Base-by-base conservation (phyloP, 2,797 vertebrate species). In the Eptatretus atami region DNA sequence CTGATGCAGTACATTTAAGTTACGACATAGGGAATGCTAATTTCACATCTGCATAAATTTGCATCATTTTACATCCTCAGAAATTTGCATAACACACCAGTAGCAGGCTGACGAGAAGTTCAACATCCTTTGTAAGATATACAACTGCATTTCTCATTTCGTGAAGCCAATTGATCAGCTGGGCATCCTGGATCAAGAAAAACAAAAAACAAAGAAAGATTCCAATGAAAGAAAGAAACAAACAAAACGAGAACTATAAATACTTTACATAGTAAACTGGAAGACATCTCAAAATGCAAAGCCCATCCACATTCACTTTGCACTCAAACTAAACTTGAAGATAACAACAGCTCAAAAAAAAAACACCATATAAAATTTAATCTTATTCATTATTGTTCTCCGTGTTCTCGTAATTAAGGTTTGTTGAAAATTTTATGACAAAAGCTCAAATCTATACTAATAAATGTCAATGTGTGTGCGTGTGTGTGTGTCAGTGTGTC, bases 151-250 rank as follows among this genome's bases (percentile, higher is more conserved):
- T 70, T 11, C 86, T 76, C 64, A 95, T 82, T 65, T 96, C 88
- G 15, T 81, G 79, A 3, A 96, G 76, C 90, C 90, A 96, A 67
- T 72, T 90, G 70, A 93, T 78, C 68, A 96, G 81, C 74, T 96
- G 90, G 52, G 77, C 81, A 69, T 95, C 90, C 90, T 96, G 71
- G 66, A 67, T 72, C 66, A 14, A 68, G 65, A 63, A 10, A 73
- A 66, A 70, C 67, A 69, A 66, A 54, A 65, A 6, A 9, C 0
- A 66, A 12, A 65, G 65, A 65, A 52, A 31, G 13, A 60, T n/a
- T 24, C 15, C 24, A n/a, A 61, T n/a, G 10, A 61, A 24, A n/a
- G 12, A 61, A 10, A 9, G 12, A n/a, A n/a, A 24, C 2, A 61
- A 61, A n/a, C 12, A 12, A 11, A 3, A 8, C 15, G 12, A 13